These are phyloP conservation scores for Cerastis rubricosa DNA, from an alignment of 2,888 invertebrate species.

Conservation along the genomic window DNA sequence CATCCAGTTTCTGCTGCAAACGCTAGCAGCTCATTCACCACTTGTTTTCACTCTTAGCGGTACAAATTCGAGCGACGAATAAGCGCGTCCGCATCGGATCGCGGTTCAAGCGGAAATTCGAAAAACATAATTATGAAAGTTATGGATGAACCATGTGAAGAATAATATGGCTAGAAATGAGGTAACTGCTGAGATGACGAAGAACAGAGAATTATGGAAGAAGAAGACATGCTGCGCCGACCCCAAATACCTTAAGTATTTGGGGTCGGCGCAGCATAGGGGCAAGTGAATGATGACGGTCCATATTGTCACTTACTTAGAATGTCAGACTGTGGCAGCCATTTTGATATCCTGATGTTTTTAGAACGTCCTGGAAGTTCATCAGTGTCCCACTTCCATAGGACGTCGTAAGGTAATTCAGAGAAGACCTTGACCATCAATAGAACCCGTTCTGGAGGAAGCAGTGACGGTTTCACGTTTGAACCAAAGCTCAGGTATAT, in stretches of 20 bases:
- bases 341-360: constrained; percentile 74
- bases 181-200: background rate
- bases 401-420: constrained; percentile 76
- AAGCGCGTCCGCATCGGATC: too few relatives aligned
- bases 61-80: too few relatives aligned
- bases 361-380: constrained; percentile 65
- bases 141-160: background rate
- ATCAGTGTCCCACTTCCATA: constrained; percentile 80
- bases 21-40: too few relatives aligned
- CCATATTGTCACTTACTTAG: constrained; percentile 72
- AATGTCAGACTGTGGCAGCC: constrained; percentile 83
- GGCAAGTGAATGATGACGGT: background rate
- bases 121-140: too few relatives aligned
- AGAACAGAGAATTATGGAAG: background rate
- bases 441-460: constrained; percentile 74
- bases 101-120: too few relatives aligned
- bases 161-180: background rate
- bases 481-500: constrained; percentile 86
- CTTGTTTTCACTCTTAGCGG: too few relatives aligned
- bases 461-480: constrained; percentile 74
- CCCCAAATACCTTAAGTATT: background rate
- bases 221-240: background rate
- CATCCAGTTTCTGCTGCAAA: too few relatives aligned
- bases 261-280: too few relatives aligned
- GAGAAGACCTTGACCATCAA: constrained; percentile 76